Base-by-base conservation (phyloP, 92 coral and sea anemone species). In the Siderastrea radians region DNA sequence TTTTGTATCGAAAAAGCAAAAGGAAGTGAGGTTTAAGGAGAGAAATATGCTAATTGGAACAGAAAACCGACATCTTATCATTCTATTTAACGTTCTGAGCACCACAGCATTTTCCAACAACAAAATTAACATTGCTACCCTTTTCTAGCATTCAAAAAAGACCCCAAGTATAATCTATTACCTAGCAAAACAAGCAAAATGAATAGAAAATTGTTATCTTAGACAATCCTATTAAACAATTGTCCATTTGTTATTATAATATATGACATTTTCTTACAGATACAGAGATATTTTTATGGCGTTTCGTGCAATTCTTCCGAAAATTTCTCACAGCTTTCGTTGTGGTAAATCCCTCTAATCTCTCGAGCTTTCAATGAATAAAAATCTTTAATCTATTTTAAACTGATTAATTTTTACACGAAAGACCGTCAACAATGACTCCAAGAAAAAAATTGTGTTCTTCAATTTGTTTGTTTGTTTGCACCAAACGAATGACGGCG, bases 361-460 rank as follows among this genome's bases (percentile, higher is more conserved):
- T 62, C 62, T 74, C 16, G n/a, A 8, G 48, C 46, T 52, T 53
- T 52, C 62, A 74, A 1, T 54, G 49, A 4, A 5, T 55, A 46
- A 82, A 49, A 13, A 74, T 57, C 51, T 26, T n/a, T 58, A 70
- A 69, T 70, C 78, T 48, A 47, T 6, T 5, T 7, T 69, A 82
- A 57, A 48, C 77, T 50, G 78, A 71, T 82, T 82, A 82, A 82
- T 43, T 47, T 49, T 16, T 44, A 71, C 86, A 58, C 78, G 78
- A 12, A 74, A 49, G n/a, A 54, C 14, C 26, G 68, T 60, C 15
- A 59, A 44, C 54, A 26, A 38, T 38, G 16, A 38, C 66, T 11
- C 14, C 16, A 12, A 55, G 43, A 68, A 82, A 58, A 49, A 82
- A 82, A 82, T 44, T 57, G n/a, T 45, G 1, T 58, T 60, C 59